Evolutionary conservation across 92 coral and sea anemone species (phyloP).

Genomic region (Zoanthus sansibaricus): DNA sequence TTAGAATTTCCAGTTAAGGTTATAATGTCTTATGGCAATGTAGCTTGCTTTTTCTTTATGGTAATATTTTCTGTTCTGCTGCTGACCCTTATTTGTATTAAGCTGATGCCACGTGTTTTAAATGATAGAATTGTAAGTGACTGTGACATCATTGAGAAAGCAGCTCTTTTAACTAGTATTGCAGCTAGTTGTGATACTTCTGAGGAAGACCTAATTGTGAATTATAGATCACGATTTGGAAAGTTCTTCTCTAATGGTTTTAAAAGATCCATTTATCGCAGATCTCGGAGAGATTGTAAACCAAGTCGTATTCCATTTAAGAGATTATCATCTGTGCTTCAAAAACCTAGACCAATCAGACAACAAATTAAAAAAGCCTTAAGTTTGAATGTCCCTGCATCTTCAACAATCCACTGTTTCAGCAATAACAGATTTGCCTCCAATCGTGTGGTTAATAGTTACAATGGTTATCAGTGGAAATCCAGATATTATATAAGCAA

Average conservation of each 20-base stretch:
- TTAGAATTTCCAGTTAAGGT: constrained; percentile 5
- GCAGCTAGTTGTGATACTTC: constrained; percentile 17
- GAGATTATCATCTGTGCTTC: constrained; percentile 16
- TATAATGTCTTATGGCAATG: constrained; percentile 4
- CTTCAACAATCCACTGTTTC: constrained; percentile 11
- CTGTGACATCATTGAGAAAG: constrained; percentile 12
- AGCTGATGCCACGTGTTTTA: constrained; percentile 9
- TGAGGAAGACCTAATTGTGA: constrained; percentile 10
- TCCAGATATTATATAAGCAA: constrained; percentile 6
- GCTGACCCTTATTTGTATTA: constrained; percentile 9
- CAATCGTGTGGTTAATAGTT: constrained; percentile 10
- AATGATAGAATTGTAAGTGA: constrained; percentile 14
- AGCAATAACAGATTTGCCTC: constrained; percentile 6
- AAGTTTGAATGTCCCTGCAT: constrained; percentile 14
- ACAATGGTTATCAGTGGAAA: constrained; percentile 16
- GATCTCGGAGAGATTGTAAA: constrained; percentile 8
- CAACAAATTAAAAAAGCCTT: constrained; percentile 8
- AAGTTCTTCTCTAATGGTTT: constrained; percentile 15
- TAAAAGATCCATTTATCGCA: constrained; percentile 1
- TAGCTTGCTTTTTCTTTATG: constrained; percentile 6
- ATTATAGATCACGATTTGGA: constrained; percentile 12
- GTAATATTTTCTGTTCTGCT: not conserved
- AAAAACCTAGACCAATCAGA: constrained; percentile 7
- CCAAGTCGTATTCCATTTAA: constrained; percentile 16
- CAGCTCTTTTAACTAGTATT: constrained; percentile 15